Conservation (phyloP, 2,797 vertebrate species). For the Chiloscyllium punctatum region DNA sequence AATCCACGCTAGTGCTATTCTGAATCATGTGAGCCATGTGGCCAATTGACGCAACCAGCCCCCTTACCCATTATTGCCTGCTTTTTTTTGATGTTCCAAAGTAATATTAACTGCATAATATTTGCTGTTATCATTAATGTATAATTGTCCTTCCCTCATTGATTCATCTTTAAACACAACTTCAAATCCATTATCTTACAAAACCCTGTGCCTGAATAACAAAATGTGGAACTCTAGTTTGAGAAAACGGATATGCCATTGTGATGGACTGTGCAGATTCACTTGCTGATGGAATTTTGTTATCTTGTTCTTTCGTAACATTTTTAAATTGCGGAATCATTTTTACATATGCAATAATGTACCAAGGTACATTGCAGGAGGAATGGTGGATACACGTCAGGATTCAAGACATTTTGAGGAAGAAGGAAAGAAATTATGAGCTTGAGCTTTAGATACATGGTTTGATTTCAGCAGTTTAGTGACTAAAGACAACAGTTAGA, state of each 20-base stretch:
- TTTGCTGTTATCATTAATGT: background rate
- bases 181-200: background rate
- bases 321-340: too few species aligned
- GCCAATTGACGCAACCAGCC: background rate
- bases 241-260: background rate
- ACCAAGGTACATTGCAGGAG: background rate
- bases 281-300: background rate
- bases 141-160: background rate
- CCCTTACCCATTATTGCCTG: background rate
- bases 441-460: background rate
- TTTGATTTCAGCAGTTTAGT: background rate
- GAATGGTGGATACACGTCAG: background rate
- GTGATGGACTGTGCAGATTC: background rate
- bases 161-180: background rate
- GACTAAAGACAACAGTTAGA: background rate
- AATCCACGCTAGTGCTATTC: background rate
- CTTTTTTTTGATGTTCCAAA: background rate
- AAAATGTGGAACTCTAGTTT: background rate
- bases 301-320: background rate
- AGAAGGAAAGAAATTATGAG: background rate
- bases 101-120: background rate
- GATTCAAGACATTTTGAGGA: background rate
- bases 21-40: background rate
- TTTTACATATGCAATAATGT: background rate
- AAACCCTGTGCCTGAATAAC: background rate